A percentile compares a stretch with the other conserved stretches of the same genome.
These are phyloP conservation scores for Cochlearius cochlearius DNA, from an alignment of 2,113 vertebrate genomes.

Conservation along the genomic window DNA sequence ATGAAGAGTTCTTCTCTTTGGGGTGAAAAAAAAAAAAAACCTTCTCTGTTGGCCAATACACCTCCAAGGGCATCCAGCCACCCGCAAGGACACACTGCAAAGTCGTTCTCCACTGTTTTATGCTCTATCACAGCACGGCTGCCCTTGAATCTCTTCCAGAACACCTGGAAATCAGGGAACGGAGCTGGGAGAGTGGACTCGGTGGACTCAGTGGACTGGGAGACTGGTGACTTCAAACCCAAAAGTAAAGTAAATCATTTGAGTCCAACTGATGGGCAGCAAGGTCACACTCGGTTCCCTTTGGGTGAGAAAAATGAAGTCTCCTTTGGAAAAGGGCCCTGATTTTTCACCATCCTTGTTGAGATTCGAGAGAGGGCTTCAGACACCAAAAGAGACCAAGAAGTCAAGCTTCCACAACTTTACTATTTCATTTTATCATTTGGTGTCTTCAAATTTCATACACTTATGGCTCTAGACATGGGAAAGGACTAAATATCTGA, in stretches of 20 bases:
- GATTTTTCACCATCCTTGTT: neutral
- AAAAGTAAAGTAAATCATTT: neutral
- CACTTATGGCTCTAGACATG: fast-evolving
- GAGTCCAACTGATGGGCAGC: neutral
- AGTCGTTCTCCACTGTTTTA: neutral
- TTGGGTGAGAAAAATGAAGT: neutral
- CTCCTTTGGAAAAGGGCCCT: neutral
- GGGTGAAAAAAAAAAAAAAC: fast-evolving
- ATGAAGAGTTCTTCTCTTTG: neutral
- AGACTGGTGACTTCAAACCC: neutral
- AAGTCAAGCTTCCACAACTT: neutral
- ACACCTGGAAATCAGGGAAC: neutral
- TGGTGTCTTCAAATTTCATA: neutral
- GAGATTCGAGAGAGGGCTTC: neutral
- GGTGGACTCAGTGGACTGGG: neutral
- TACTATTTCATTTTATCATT: neutral
- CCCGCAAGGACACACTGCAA: neutral
- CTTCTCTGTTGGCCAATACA: neutral
- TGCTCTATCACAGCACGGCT: neutral
- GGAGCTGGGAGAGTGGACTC: fast-evolving
- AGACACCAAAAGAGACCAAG: neutral
- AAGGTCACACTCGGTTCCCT: neutral
- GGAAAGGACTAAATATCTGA: neutral
- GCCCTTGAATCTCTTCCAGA: neutral
- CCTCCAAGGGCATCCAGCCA: neutral